Evolutionary conservation across 2,888 invertebrate species (phyloP), one percentile per base, ranked within the genome.

Genomic region (Colletes collaris): DNA sequence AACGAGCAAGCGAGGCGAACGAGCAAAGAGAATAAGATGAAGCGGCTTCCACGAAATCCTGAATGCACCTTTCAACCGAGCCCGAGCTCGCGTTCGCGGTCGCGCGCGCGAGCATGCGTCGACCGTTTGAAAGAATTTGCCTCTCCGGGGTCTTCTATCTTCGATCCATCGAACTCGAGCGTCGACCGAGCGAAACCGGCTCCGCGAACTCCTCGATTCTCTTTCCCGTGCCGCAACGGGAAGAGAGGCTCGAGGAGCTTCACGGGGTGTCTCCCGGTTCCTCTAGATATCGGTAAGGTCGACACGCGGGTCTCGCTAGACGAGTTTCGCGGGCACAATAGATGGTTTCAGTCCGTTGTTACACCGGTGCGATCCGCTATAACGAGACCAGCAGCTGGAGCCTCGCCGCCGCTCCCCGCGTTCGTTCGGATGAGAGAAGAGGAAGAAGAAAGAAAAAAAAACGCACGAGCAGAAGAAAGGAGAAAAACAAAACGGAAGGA

Each of bases 371-470:
- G 68, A 82, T 83, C 67, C 71, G 80, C 76, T 74, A 68, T 59
- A 81, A 83, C 83, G 78, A 78, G 85, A 76, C 59, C 83, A 59
- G 76, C 85, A 83, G 85, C 85, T 83, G 85, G 71, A 68, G 68
- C 52, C 35, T 52, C 8, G 37, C 50, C 16, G 11, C 40, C 40
- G 4, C 7, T 40, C 40, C 40, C 7, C 27, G 27, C 27, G 27
- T 27, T 27, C 27, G 27, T 27, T 7, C 40, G 7, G 40, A 64
- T 76, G 73, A 46, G 35, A 58, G 40, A 67, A 72, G 76, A 50
- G 16, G 16, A 16, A 16, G 16, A 16, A 16, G 16, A 16, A 16
- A 16, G 16, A 16, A 16, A 63, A 53, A 63, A 58, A 37, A 19
- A 53, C 7, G 8, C 44, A 8, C 8, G 44, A 44, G 16, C 58